Conservation (phyloP, 2,888 invertebrate genomes). For the Spialia ferax region DNA sequence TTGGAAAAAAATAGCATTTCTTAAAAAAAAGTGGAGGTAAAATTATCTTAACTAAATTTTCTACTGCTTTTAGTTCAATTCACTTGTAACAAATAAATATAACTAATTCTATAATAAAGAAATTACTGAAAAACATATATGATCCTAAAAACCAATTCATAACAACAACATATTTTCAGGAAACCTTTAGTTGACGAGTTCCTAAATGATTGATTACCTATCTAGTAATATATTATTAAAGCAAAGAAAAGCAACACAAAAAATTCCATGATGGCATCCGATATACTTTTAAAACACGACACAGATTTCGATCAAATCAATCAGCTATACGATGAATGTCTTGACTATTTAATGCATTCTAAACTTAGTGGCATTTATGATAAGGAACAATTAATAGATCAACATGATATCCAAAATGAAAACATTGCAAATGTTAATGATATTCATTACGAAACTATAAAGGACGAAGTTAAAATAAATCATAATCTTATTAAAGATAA, state of each 20-base stretch:
- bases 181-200: neutral
- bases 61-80: too few relatives aligned
- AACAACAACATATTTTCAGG: neutral
- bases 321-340: slow-evolving; percentile 74
- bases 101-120: too few relatives aligned
- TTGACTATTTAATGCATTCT: slow-evolving; percentile 65
- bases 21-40: too few relatives aligned
- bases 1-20: too few relatives aligned
- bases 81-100: too few relatives aligned
- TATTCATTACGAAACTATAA: slow-evolving; percentile 62
- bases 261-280: slow-evolving; percentile 51
- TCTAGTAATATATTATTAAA: neutral
- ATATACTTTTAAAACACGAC: slow-evolving; percentile 49
- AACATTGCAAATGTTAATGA: slow-evolving; percentile 36
- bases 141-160: neutral
- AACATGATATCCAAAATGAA: slow-evolving; percentile 27
- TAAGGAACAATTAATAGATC: slow-evolving; percentile 15
- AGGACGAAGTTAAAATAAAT: slow-evolving; percentile 12
- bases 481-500: neutral
- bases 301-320: slow-evolving; percentile 68
- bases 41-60: too few relatives aligned
- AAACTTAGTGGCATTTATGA: slow-evolving; percentile 35
- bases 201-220: slow-evolving; percentile 16
- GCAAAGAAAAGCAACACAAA: neutral
- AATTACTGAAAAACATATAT: too few relatives aligned